phyloP scores from a whole-genome alignment of 1,140 invertebrate species.

The Eufriesea mexicana region DNA sequence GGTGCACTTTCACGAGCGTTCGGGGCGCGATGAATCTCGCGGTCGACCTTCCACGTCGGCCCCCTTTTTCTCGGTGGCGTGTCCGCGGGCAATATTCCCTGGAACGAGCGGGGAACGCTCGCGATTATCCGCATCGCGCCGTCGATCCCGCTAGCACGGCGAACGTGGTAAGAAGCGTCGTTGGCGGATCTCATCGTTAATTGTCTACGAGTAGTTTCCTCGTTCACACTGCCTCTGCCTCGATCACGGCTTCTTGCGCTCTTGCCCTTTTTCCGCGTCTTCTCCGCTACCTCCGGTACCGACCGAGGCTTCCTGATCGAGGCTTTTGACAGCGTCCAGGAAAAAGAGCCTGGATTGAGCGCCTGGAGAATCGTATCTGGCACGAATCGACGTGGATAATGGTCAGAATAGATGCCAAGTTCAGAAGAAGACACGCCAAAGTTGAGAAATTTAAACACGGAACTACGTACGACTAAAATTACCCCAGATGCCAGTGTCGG shows the following conservation, averaged over 20 bases:
- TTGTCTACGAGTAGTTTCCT: constrained; percentile 50
- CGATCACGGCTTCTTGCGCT: constrained; percentile 1
- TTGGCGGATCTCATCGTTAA: constrained; percentile 56
- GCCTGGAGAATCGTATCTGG: no score
- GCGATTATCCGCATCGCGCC: constrained; percentile 51
- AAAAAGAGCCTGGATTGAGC: no score
- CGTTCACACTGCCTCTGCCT: constrained; percentile 23
- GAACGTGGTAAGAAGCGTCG: constrained; percentile 62
- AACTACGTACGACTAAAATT: no score
- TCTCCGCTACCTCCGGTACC: background rate
- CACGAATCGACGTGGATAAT: no score
- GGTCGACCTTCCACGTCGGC: constrained; percentile 19
- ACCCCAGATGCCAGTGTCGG: no score
- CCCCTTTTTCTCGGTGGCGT: constrained; percentile 38
- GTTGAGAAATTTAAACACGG: no score
- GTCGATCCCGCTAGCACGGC: constrained; percentile 39
- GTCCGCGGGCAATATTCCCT: constrained; percentile 47
- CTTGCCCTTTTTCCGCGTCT: constrained; percentile 25
- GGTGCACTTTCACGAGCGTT: constrained; percentile 55
- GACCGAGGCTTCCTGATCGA: no score
- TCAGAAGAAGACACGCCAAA: no score
- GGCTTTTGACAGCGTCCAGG: no score
- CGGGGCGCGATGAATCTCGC: constrained; percentile 47
- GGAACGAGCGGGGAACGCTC: constrained; percentile 17
- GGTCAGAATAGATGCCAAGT: no score